Base-by-base conservation (phyloP, 2,888 invertebrate species). In the Xylophagus ater region DNA sequence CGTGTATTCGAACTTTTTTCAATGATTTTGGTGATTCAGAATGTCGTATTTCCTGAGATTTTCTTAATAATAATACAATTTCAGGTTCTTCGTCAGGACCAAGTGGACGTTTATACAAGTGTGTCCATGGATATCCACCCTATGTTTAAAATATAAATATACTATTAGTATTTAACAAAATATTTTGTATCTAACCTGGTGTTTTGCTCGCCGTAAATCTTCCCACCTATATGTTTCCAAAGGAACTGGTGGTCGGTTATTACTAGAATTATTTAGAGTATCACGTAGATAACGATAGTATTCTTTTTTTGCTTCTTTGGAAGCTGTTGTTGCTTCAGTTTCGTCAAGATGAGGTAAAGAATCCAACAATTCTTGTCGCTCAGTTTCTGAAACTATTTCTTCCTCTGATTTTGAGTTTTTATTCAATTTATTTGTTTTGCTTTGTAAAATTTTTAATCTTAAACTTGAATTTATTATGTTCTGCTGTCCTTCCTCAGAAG, bases 41-140 rank as follows among this genome's bases (percentile, higher is more conserved):
- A 58, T 37, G 57, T 39, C 42, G 43, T 31, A 62, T 47, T 42
- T 65, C 62, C 41, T 62, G 65, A 6, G 59, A 59, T 44, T 59
- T 60, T 19, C 65, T 56, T 30, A 63, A 46, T 20, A 62, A 52
- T 33, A 62, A 49, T 10, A 65, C 56, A 43, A 62, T 57, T 47
- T 65, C 65, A 13, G 66, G 65, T 41, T 66, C 55, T 42, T 66
- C 66, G 47, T 63, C 55, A 4, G 60, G 58, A 21, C 65, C 65
- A 15, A 77, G 59, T 1, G 77, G 75, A 17, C 68, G 71, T 59
- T 83, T 83, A 53, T 78, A 70, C 18, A 85, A 64, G 61, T 83
- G 76, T 10, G 85, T 84, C 82, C 84, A 85, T 49, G 85, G 85
- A 57, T 85, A 85, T 31, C 76, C 77, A 46, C 85, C 85, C 57